These are phyloP conservation scores for Aleiodes testaceus DNA, from an alignment of 2,888 invertebrate species.

Conservation along the genomic window DNA sequence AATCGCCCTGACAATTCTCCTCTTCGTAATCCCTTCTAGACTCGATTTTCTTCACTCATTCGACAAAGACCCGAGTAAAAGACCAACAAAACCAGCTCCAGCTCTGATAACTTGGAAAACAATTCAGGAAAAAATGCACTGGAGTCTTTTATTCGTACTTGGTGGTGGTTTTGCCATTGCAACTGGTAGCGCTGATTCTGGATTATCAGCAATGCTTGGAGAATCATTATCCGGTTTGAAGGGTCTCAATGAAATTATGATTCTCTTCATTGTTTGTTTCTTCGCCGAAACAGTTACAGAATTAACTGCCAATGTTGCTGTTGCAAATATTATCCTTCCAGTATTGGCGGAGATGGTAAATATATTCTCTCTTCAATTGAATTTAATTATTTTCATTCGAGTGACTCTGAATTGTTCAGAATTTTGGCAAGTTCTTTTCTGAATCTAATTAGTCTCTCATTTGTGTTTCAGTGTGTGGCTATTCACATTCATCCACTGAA, in stretches of 20 bases:
- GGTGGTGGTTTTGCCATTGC: conserved; percentile 95
- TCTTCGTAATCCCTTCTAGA: conserved; percentile 88
- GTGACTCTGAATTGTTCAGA: too few relatives aligned
- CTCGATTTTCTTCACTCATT: conserved; percentile 84
- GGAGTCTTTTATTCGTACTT: conserved; percentile 90
- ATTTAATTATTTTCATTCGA: too few relatives aligned
- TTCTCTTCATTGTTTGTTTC: conserved; percentile 84
- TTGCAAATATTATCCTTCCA: conserved; percentile 90
- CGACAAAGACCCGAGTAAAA: conserved; percentile 73
- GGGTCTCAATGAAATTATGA: conserved; percentile 78
- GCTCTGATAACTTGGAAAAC: conserved; percentile 89
- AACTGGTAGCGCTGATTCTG: conserved; percentile 86
- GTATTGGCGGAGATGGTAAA: conserved; percentile 86
- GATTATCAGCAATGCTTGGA: conserved; percentile 85
- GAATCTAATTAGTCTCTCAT: conserved; percentile 11
- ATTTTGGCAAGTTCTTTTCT: neutral
- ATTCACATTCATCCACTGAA: conserved; percentile 88
- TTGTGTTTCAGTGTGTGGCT: conserved; percentile 77
- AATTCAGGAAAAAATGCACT: conserved; percentile 89
- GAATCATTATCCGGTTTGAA: conserved; percentile 80
- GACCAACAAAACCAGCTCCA: conserved; percentile 79
- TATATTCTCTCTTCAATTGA: conserved; percentile 15
- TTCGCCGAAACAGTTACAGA: conserved; percentile 90
- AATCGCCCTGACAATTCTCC: conserved; percentile 85
- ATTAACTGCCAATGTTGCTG: conserved; percentile 92